Conservation (phyloP, 2,113 vertebrate genomes). For the Bothrops jararaca region DNA sequence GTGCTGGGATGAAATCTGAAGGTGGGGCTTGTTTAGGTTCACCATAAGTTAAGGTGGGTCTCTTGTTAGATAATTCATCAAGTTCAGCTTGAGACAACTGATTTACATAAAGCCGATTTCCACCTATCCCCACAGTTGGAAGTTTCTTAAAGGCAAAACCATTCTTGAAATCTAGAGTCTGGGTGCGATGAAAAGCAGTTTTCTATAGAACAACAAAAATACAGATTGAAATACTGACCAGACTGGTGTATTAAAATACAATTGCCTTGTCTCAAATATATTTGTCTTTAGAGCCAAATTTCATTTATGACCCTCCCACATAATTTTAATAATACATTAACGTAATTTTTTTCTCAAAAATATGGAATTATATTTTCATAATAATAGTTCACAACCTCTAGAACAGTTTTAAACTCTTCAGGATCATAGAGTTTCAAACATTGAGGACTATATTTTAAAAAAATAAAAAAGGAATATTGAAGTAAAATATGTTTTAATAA, state of each 20-base stretch:
- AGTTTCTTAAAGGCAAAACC: conserved; percentile 76
- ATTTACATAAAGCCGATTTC: conserved; percentile 72
- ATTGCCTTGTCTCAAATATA: neutral
- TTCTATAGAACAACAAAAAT: conserved; percentile 73
- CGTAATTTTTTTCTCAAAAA: neutral
- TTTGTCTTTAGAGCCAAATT: neutral
- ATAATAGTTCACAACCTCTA: neutral
- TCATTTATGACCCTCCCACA: neutral
- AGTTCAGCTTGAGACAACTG: conserved; percentile 76
- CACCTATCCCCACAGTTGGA: conserved; percentile 77
- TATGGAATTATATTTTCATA: neutral
- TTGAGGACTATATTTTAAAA: neutral
- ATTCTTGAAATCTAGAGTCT: conserved; percentile 83
- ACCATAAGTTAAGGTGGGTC: conserved; percentile 66
- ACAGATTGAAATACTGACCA: conserved; percentile 31
- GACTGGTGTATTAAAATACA: neutral
- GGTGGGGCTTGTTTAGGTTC: conserved; percentile 50
- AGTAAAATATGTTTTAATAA: neutral
- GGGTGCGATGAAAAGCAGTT: conserved; percentile 81
- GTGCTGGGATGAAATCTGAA: conserved; percentile 77
- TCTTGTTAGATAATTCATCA: conserved; percentile 67
- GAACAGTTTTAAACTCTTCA: neutral
- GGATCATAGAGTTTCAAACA: neutral
- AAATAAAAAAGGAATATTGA: neutral
- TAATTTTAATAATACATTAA: neutral